phyloP scores from a whole-genome alignment of 1,140 invertebrate species.

The Calosoma granatense region DNA sequence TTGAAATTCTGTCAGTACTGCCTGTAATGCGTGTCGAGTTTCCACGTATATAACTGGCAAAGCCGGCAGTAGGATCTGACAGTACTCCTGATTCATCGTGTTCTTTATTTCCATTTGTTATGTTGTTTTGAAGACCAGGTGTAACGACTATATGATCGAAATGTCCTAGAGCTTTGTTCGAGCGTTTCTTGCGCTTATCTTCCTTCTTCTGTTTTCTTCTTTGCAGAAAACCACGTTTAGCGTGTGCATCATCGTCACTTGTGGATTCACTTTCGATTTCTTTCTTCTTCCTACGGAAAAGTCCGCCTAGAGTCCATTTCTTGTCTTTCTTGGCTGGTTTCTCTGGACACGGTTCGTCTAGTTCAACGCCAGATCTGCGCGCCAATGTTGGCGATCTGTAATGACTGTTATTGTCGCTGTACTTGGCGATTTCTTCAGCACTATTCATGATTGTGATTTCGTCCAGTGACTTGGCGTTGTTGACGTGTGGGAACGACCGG shows the following conservation, averaged over 20 bases:
- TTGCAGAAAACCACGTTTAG: conserved; percentile 37
- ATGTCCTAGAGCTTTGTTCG: conserved; percentile 29
- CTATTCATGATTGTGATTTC: conserved; percentile 26
- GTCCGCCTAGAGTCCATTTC: conserved; percentile 62
- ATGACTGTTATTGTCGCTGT: conserved; percentile 18
- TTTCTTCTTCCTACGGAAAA: conserved; percentile 58
- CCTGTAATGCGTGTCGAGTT: not conserved
- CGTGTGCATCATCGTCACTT: conserved; percentile 48
- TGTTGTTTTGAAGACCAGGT: conserved; percentile 22
- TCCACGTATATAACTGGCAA: conserved; percentile 38
- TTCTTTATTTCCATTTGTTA: conserved; percentile 33
- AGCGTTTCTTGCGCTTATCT: conserved; percentile 27
- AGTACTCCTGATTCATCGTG: conserved; percentile 35
- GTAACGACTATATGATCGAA: conserved; percentile 43
- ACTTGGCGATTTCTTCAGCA: conserved; percentile 24
- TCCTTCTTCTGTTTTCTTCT: conserved; percentile 37
- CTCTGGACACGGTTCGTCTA: conserved; percentile 28
- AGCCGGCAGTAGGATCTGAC: conserved; percentile 26
- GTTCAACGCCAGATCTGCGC: conserved; percentile 22
- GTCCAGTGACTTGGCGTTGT: conserved; percentile 15
- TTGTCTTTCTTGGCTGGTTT: conserved; percentile 41
- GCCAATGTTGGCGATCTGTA: conserved; percentile 22
- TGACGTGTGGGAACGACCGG: conserved; percentile 24
- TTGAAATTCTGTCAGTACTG: conserved; percentile 5
- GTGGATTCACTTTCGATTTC: conserved; percentile 43